Percentiles rank a stretch among this genome's conserved stretches.
These are phyloP conservation scores for Sanderia malayensis DNA, from an alignment of 30 jellyfish, hydroid and myxozoan genomes.

Conservation along the genomic window DNA sequence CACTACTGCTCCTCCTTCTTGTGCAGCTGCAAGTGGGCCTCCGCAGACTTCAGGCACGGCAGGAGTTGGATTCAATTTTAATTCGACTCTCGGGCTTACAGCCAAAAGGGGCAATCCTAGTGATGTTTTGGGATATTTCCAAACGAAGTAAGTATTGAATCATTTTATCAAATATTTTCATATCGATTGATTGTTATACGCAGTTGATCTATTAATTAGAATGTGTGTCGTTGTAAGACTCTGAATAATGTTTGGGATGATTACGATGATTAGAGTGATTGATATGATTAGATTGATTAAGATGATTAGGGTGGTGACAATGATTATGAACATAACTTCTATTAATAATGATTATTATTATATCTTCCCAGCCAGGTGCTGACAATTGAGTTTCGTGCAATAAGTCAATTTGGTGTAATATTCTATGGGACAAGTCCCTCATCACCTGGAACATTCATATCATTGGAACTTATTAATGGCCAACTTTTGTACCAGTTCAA, in stretches of 20 bases:
- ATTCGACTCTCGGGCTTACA: slow-evolving; percentile 53
- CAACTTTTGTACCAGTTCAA: slow-evolving; percentile 66
- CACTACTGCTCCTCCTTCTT: slow-evolving; percentile 83
- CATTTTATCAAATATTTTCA: no score
- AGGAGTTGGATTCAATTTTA: slow-evolving; percentile 56
- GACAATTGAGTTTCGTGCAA: slow-evolving; percentile 76
- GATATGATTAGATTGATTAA: no score
- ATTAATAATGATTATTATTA: neutral
- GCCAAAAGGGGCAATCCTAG: neutral
- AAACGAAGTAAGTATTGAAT: slow-evolving; percentile 39
- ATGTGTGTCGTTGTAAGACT: no score
- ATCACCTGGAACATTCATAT: slow-evolving; percentile 23
- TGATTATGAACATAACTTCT: neutral
- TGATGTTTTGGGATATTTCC: slow-evolving; percentile 33
- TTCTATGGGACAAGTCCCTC: slow-evolving; percentile 52
- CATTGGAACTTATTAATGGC: slow-evolving; percentile 72
- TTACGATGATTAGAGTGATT: no score
- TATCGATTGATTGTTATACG: no score
- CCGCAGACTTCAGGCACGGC: slow-evolving; percentile 35
- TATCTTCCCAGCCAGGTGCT: slow-evolving; percentile 42
- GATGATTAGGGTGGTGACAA: no score
- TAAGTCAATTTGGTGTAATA: slow-evolving; percentile 62
- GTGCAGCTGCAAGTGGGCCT: slow-evolving; percentile 70
- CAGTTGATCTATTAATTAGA: no score
- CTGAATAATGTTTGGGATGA: no score